Conservation (phyloP, 2,888 invertebrate species). For the Pedicia rivosa region DNA sequence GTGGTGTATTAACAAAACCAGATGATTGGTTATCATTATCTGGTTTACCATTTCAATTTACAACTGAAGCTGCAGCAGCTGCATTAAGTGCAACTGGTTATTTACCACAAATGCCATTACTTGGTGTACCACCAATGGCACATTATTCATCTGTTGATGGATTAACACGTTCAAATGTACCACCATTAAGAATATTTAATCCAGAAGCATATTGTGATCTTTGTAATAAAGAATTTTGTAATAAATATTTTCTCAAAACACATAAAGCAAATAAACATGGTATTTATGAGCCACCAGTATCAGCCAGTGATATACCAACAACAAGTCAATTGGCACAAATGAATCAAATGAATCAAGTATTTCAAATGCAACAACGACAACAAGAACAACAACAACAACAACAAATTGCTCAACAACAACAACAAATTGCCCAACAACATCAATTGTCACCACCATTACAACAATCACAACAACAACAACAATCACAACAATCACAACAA, state of each 20-base stretch:
- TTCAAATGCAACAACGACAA: conserved; percentile 21
- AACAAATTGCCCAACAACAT: conserved; percentile 11
- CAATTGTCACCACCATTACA: conserved; percentile 8
- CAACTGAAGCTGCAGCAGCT: conserved; percentile 24
- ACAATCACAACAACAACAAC: conserved; percentile 14
- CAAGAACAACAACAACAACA: conserved; percentile 16
- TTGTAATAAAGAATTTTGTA: conserved; percentile 97
- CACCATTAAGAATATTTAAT: conserved; percentile 76
- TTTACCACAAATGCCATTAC: conserved; percentile 28
- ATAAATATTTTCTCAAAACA: conserved; percentile 95
- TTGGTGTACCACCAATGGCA: conserved; percentile 17
- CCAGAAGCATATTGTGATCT: conserved; percentile 94
- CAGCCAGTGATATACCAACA: conserved; percentile 16
- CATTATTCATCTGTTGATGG: conserved; percentile 20
- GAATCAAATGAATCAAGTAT: conserved; percentile 15
- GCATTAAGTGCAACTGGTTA: conserved; percentile 23
- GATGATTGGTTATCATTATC: conserved; percentile 24
- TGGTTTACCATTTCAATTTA: conserved; percentile 30
- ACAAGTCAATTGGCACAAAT: conserved; percentile 14
- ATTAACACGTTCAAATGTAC: conserved; percentile 27
- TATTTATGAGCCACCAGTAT: conserved; percentile 46
- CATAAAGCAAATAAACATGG: conserved; percentile 97
- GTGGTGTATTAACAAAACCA: conserved; percentile 14
- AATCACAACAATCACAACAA: conserved; percentile 1
- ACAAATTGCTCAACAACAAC: conserved; percentile 11